Base-by-base conservation (phyloP, 2,888 invertebrate species). In the Sminthurinus aureus region DNA sequence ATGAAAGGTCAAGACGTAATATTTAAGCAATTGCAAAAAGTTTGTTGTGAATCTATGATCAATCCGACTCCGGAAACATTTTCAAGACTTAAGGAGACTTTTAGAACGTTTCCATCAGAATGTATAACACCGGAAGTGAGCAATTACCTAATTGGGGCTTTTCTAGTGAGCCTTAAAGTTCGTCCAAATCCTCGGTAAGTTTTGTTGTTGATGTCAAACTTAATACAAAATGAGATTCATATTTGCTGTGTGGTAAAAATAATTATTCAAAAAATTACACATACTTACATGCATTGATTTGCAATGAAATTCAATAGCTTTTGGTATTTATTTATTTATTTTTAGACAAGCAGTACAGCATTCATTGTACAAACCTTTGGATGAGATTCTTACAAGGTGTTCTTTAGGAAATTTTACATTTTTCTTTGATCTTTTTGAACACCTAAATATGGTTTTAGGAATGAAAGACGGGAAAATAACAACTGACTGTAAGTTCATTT, bases 371-470 rank as follows among this genome's bases (percentile, higher is more conserved):
- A 73, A 8, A 18, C 79, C 84, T 15, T 69, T 86, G 20, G 74
- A 74, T 0, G 83, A 83, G 52, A 52, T 86, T 22, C 75, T 85
- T 18, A 24, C 69, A 12, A 82, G 82, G 50, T 67, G 52, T 11
- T 79, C 83, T 38, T 24, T 83, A 2, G 58, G 73, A 3, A 85
- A 84, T 6, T 84, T 79, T 73, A 84, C 86, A 13, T 81, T 85
- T 58, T 87, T 87, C 78, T 75, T 84, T 8, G 86, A 87, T 15
- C 15, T 87, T 8, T 86, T 87, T 73, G 85, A 87, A 73, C 83
- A 84, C 78, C 69, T 86, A 0, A 85, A 83, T 79, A 52, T 87
- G 18, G 77, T 83, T 12, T 75, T 87, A 38, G 82, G 83, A 11
- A 22, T 71, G 1, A 77, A 81, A 26, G 79, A 38, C 38, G 78